Percentiles rank a stretch among this genome's conserved stretches.
phyloP scores from a whole-genome alignment of 1,140 invertebrate genomes.

The Diploscapter pachys region DNA sequence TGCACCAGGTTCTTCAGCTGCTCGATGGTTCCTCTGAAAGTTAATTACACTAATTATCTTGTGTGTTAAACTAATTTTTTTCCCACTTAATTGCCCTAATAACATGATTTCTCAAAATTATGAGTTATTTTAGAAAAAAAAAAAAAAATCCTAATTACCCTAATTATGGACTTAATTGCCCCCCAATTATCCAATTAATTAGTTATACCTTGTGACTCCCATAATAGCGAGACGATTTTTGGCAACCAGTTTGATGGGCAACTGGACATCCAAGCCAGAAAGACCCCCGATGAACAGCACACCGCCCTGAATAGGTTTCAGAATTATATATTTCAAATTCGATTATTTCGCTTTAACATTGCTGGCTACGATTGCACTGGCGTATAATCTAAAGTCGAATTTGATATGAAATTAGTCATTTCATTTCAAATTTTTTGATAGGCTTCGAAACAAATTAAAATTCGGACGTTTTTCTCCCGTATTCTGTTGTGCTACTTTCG shows the following conservation, averaged over 20 bases:
- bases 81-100: not conserved
- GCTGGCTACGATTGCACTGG: not conserved
- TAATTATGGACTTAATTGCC: not conserved
- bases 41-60: not conserved
- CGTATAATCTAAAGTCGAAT: not conserved
- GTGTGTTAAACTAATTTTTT: not conserved
- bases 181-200: not conserved
- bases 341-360: not conserved
- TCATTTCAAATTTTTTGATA: not conserved
- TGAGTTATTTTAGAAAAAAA: not conserved
- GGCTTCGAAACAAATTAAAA: not conserved
- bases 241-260: constrained; percentile 76
- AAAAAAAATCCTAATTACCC: not conserved
- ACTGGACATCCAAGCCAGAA: constrained; percentile 72
- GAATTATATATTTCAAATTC: constrained; percentile 10
- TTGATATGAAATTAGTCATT: not conserved
- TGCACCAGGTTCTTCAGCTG: constrained; percentile 75
- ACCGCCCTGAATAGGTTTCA: constrained; percentile 68
- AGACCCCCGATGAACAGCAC: constrained; percentile 81
- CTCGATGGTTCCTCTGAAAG: constrained; percentile 71
- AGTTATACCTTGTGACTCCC: constrained; percentile 68
- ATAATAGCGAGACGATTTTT: constrained; percentile 74
- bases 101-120: not conserved
- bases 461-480: too few relatives aligned
- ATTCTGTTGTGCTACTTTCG: too few relatives aligned